Base-by-base conservation (phyloP, 2,113 vertebrate species). In the Leptosomus discolor region DNA sequence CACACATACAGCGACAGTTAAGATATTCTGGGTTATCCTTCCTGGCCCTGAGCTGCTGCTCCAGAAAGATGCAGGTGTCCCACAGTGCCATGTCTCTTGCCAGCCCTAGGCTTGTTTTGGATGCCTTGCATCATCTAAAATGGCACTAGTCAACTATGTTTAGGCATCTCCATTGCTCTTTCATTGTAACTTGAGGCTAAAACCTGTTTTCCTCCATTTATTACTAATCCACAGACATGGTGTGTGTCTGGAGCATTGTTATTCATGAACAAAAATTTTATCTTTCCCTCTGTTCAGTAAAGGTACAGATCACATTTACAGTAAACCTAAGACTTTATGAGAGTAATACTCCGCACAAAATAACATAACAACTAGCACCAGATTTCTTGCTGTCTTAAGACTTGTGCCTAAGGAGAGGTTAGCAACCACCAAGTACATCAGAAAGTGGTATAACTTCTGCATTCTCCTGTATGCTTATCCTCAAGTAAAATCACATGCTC, bases 51-150 rank as follows among this genome's bases (percentile, higher is more conserved):
- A 77, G 27, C 11, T 61, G 18, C 22, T 15, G 7, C 29, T 77
- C 7, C n/a, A 61, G 36, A 58, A 92, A 65, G 19, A 43, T 34
- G 8, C 24, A 1, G 1, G 30, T 43, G 6, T 91, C 2, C 2
- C 16, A 45, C 58, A 63, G 37, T 54, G 8, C 29, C 1, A 0
- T 65, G 5, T 53, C 15, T 70, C 5, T 12, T 0, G 2, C 8
- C 21, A 77, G 45, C 6, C 12, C 27, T 34, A 48, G 22, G 5
- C 18, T 80, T 73, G 3, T 39, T 48, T 57, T 83, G 13, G 26
- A 51, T 73, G 22, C 18, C 15, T 78, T 80, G 1, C 5, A 37
- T 39, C 15, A 70, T 21, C 46, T 69, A 48, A 57, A 81, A 81
- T 45, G 12, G 5, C 24, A 53, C 7, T 48, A 45, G 18, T 8